phyloP scores from a whole-genome alignment of 2,797 vertebrate species.

The Sebastes itinus region DNA sequence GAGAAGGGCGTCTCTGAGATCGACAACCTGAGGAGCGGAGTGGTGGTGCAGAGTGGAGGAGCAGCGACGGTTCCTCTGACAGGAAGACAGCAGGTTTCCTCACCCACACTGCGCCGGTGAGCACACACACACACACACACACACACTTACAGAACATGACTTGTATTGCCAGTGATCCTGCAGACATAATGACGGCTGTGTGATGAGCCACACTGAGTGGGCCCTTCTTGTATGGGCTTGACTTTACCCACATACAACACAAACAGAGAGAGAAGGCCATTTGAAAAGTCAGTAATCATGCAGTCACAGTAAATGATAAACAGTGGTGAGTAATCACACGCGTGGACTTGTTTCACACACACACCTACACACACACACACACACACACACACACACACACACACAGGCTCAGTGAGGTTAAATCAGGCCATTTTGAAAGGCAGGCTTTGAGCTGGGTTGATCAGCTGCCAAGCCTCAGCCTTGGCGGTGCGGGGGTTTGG shows the following conservation, averaged over 20 bases:
- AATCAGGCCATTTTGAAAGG: conserved; percentile 61
- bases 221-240: conserved; percentile 46
- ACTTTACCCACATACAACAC: conserved; percentile 18
- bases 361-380: neutral
- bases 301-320: conserved; percentile 43
- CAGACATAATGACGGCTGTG: conserved; percentile 18
- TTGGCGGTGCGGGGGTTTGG: conserved; percentile 27
- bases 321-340: conserved; percentile 55
- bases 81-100: conserved; percentile 92
- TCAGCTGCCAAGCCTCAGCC: conserved; percentile 72
- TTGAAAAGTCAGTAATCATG: conserved; percentile 46
- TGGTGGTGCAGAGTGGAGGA: conserved; percentile 79
- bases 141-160: neutral
- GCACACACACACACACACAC: conserved; percentile 22
- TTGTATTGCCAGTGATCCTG: conserved; percentile 8
- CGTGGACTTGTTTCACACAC: conserved; percentile 51
- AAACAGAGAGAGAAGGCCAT: neutral
- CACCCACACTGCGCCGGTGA: conserved; percentile 97
- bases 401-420: conserved; percentile 43
- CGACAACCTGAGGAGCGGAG: conserved; percentile 88
- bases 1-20: conserved; percentile 94
- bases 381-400: conserved; percentile 7
- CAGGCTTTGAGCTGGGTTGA: conserved; percentile 60
- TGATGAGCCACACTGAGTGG: conserved; percentile 32
- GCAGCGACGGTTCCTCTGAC: conserved; percentile 80